Evolutionary conservation across 2,113 vertebrate genomes (phyloP).

Genomic region (Toxotes chatareus): DNA sequence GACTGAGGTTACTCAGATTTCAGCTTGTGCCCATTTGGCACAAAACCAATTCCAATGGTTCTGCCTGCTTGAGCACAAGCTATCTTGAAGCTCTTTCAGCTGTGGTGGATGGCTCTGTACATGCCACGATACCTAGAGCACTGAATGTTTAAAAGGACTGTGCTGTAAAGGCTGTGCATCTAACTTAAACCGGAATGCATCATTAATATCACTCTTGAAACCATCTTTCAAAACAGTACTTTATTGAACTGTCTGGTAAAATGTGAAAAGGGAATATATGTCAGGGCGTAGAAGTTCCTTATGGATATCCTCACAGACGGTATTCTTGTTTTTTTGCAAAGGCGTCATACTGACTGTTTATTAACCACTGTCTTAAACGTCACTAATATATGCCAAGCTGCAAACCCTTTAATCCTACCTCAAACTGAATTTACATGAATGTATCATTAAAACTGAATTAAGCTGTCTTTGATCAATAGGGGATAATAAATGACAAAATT

Average conservation of each 20-base stretch:
- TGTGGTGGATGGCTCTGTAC: slow-evolving; percentile 41
- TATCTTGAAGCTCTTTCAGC: slow-evolving; percentile 20
- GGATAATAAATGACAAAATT: not conserved
- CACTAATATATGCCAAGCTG: not conserved
- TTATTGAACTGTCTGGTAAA: not conserved
- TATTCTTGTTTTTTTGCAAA: not conserved
- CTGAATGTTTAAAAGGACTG: not conserved
- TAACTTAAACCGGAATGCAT: not conserved
- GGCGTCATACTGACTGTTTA: not conserved
- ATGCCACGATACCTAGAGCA: slow-evolving; percentile 9
- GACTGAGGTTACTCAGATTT: slow-evolving; percentile 33
- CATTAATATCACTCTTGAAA: slow-evolving; percentile 2
- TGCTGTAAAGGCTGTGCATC: not conserved
- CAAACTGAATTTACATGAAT: not conserved
- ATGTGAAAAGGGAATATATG: not conserved
- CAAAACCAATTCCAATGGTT: slow-evolving; percentile 52
- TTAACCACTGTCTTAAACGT: not conserved
- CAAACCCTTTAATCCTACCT: not conserved
- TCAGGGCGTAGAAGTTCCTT: not conserved
- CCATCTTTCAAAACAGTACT: slow-evolving; percentile 1
- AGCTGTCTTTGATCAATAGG: not conserved
- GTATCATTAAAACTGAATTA: not conserved
- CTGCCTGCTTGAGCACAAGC: slow-evolving; percentile 39
- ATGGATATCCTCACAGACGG: not conserved
- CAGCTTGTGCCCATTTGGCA: slow-evolving; percentile 42